Evolutionary conservation across 2,797 vertebrate genomes (phyloP).

Genomic region (Acipenser transmontanus): DNA sequence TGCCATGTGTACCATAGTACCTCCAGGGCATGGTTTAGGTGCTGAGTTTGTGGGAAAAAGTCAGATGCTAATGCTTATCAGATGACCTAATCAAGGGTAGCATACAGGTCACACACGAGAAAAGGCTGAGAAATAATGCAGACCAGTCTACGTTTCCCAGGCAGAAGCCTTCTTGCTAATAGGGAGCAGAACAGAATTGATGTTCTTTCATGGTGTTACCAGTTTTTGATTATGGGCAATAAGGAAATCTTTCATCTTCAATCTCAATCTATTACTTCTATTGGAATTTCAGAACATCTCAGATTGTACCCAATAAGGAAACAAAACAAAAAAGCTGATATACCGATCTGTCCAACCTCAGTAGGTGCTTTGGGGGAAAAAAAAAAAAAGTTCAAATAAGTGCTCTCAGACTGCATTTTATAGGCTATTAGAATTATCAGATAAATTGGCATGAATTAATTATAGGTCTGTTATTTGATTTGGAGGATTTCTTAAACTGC

Average conservation of each 20-base stretch:
- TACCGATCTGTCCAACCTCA: too few relatives aligned
- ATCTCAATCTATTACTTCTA: constrained; percentile 50
- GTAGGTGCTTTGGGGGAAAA: too few relatives aligned
- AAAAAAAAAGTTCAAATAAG: too few relatives aligned
- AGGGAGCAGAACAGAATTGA: constrained; percentile 59
- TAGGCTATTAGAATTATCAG: too few relatives aligned
- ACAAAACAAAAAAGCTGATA: constrained; percentile 7
- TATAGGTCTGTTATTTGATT: too few relatives aligned
- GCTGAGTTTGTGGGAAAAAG: constrained; percentile 76
- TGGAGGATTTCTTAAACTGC: too few relatives aligned
- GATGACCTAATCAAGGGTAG: constrained; percentile 81
- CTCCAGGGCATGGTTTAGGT: constrained; percentile 61
- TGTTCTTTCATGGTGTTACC: constrained; percentile 39
- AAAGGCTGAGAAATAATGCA: constrained; percentile 72
- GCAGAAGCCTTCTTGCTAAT: constrained; percentile 44
- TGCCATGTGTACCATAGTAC: constrained; percentile 63
- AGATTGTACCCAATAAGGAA: constrained; percentile 30
- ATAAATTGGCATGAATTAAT: too few relatives aligned
- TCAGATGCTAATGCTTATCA: constrained; percentile 77
- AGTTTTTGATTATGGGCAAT: constrained; percentile 55
- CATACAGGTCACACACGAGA: constrained; percentile 63
- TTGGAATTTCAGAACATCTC: constrained; percentile 48
- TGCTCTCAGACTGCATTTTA: too few relatives aligned
- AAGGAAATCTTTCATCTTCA: constrained; percentile 69
- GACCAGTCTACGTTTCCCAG: constrained; percentile 36